Evolutionary conservation across 2,113 vertebrate genomes (phyloP).

Genomic region (Misgurnus anguillicaudatus): DNA sequence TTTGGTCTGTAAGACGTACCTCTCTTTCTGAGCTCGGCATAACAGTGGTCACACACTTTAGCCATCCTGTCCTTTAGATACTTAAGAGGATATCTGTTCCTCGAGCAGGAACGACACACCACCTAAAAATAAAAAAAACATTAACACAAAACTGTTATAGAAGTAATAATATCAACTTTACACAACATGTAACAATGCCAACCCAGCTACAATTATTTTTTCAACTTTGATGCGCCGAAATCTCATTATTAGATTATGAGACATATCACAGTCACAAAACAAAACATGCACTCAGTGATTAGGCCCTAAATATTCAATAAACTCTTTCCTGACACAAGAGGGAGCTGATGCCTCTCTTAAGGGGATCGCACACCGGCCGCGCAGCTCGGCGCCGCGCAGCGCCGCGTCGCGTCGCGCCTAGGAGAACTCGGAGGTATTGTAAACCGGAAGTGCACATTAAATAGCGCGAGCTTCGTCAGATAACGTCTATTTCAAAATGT

Average conservation of each 20-base stretch:
- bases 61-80: conserved; percentile 93
- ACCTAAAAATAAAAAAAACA: conserved; percentile 73
- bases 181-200: neutral
- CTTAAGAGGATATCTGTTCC: conserved; percentile 92
- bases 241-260: no score
- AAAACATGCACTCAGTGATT: neutral
- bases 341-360: neutral
- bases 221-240: no score
- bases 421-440: no score
- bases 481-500: no score
- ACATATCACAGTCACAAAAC: neutral
- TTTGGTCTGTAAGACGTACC: conserved; percentile 63
- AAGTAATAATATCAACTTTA: no score
- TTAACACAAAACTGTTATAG: neutral
- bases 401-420: no score
- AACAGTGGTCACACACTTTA: conserved; percentile 96
- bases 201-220: no score
- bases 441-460: no score
- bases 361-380: no score
- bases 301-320: neutral
- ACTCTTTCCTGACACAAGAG: neutral
- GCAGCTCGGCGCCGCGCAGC: no score
- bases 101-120: conserved; percentile 92
- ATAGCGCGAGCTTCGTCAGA: no score
- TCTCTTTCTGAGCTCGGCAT: conserved; percentile 85